These are phyloP conservation scores for Psammodynastes pulverulentus DNA, from an alignment of 2,113 vertebrate genomes.

Conservation along the genomic window DNA sequence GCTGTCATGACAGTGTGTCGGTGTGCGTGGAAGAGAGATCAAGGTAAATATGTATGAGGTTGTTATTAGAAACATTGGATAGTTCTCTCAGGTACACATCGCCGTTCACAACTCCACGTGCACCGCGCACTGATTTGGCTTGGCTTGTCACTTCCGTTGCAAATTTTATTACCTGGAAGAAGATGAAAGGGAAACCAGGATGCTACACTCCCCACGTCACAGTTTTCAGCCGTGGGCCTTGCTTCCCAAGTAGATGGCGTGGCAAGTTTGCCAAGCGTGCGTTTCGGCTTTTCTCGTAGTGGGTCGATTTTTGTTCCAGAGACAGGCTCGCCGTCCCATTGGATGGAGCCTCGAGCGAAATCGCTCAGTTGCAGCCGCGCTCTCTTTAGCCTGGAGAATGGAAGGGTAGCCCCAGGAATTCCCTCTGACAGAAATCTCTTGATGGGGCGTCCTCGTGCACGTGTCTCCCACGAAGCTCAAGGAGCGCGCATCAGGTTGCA, in stretches of 20 bases:
- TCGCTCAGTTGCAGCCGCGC: background rate
- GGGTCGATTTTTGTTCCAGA: background rate
- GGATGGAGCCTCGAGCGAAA: background rate
- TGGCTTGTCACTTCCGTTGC: background rate
- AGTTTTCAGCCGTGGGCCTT: background rate
- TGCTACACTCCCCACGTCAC: background rate
- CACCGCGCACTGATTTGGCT: background rate
- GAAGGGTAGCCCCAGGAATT: background rate
- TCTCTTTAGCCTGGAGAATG: background rate
- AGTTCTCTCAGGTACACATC: background rate
- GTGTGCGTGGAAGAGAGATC: background rate
- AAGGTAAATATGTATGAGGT: no score
- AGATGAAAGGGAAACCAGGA: background rate
- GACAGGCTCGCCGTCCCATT: background rate
- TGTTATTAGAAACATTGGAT: background rate
- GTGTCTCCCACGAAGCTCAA: background rate
- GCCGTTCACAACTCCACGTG: background rate
- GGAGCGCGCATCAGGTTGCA: background rate
- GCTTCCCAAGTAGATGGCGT: background rate
- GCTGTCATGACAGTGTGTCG: background rate
- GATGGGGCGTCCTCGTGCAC: background rate
- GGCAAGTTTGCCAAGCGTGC: background rate
- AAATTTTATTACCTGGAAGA: background rate
- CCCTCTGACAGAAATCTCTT: background rate
- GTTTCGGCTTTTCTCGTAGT: background rate